Percentiles rank a stretch among this genome's conserved stretches.
Conservation (phyloP, 2,113 vertebrate species). For the crab-eating macaque (Macaca fascicularis) region DNA sequence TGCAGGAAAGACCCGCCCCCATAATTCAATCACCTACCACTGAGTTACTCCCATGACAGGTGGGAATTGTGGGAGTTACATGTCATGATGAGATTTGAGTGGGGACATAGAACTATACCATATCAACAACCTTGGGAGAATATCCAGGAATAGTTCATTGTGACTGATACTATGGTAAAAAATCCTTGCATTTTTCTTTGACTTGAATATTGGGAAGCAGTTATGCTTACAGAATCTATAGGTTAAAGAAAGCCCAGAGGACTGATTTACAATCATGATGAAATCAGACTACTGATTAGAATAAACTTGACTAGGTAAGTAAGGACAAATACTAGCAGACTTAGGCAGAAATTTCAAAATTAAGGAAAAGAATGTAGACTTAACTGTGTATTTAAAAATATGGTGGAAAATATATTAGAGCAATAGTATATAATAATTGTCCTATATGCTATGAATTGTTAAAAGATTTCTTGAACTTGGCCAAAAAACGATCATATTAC, state of each 20-base stretch:
- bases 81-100: no score
- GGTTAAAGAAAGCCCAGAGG: conserved; percentile 2
- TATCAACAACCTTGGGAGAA: background rate
- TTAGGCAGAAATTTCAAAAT: conserved; percentile 18
- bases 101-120: no score
- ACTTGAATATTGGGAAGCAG: conserved; percentile 14
- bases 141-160: conserved; percentile 19
- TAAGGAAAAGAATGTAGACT: background rate
- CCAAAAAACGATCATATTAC: background rate
- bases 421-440: background rate
- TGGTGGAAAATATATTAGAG: background rate
- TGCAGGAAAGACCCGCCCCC: no score
- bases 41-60: no score
- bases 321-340: background rate
- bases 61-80: no score
- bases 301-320: background rate
- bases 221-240: conserved; percentile 31
- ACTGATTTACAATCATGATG: background rate
- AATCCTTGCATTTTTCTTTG: conserved; percentile 43
- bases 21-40: no score
- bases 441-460: background rate
- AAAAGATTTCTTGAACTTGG: background rate
- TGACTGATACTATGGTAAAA: background rate
- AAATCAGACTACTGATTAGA: conserved; percentile 26
- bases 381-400: background rate